Evolutionary conservation across 2,888 invertebrate species (phyloP), one percentile per base, ranked within the genome.

Genomic region (Slavum lentiscoides): DNA sequence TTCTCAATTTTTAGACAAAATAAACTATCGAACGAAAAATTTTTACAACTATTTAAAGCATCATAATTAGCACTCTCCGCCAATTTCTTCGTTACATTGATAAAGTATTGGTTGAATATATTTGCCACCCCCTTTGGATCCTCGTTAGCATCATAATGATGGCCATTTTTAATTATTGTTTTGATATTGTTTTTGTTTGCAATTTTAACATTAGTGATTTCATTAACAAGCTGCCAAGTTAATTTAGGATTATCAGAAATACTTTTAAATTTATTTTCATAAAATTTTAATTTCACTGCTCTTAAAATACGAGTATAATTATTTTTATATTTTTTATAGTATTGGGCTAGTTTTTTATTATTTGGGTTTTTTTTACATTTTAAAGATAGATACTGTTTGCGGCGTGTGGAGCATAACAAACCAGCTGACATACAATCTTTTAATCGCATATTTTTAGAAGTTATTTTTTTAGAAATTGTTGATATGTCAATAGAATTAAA

Each of bases 71-170:
- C 21, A 49, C 49, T 23, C 13, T 68, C 49, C 1, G 23, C 49
- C 17, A 68, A 23, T 15, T 49, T 15, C 3, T 68, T 49, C 6
- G 15, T 21, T 23, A 49, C 67, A 21, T 49, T 68, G 15, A 68
- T 68, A 68, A 68, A 68, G 6, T 53, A 68, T 53, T 68, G 49
- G 15, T 49, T 68, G 39, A 43, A 66, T 8, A 66, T 66, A 66
- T 66, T 66, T n/a, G 43, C 19, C n/a, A 66, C 7, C 2, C 39
- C 23, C 7, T 68, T 68, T 49, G 49, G 13, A 49, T 68, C 67
- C 67, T n/a, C 49, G n/a, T 49, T 49, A 23, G n/a, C 49, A 68
- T 49, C 6, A 68, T 68, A 68, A 23, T 11, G 7, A 8, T 7
- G 17, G 39, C 13, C 64, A 62, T 58, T 58, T n/a, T 58, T 58